phyloP scores from a whole-genome alignment of 2,113 vertebrate genomes.

The Scolopax mira region DNA sequence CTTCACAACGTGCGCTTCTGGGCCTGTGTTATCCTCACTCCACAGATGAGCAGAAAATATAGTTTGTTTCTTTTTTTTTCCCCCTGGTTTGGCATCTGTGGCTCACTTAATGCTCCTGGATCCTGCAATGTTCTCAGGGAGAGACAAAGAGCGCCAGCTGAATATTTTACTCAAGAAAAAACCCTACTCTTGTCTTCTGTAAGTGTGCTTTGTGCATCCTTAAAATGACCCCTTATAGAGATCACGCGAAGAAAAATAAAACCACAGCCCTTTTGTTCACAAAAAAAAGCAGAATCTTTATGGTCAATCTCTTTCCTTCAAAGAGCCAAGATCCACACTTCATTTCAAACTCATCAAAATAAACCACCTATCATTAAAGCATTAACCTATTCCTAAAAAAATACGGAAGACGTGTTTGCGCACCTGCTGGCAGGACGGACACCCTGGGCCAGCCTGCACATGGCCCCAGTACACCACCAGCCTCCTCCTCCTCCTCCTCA shows the following conservation, averaged over 20 bases:
- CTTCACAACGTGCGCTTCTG: conserved; percentile 69
- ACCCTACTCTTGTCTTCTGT: neutral
- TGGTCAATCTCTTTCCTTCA: conserved; percentile 10
- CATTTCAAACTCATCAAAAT: conserved; percentile 26
- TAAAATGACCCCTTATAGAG: conserved; percentile 47
- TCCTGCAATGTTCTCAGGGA: conserved; percentile 64
- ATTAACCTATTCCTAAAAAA: neutral
- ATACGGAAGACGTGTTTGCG: neutral
- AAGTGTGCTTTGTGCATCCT: conserved; percentile 11
- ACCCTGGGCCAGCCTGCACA: neutral
- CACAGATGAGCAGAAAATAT: conserved; percentile 77
- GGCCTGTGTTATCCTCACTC: conserved; percentile 72
- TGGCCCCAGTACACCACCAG: neutral
- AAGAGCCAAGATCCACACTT: neutral
- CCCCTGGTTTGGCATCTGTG: conserved; percentile 54
- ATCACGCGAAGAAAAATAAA: conserved; percentile 38
- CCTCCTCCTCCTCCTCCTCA: neutral
- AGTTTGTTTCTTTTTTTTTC: conserved; percentile 69
- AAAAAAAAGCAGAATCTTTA: conserved; percentile 42
- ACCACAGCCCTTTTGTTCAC: conserved; percentile 33
- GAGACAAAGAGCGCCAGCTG: conserved; percentile 30
- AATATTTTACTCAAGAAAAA: conserved; percentile 40
- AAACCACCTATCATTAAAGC: conserved; percentile 34
- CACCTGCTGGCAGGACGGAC: neutral
- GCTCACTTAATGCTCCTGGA: conserved; percentile 58